Evolutionary conservation across 2,113 vertebrate genomes (phyloP), one percentile per base, ranked within the genome.

Genomic region (Microcebus lehilahytsara): DNA sequence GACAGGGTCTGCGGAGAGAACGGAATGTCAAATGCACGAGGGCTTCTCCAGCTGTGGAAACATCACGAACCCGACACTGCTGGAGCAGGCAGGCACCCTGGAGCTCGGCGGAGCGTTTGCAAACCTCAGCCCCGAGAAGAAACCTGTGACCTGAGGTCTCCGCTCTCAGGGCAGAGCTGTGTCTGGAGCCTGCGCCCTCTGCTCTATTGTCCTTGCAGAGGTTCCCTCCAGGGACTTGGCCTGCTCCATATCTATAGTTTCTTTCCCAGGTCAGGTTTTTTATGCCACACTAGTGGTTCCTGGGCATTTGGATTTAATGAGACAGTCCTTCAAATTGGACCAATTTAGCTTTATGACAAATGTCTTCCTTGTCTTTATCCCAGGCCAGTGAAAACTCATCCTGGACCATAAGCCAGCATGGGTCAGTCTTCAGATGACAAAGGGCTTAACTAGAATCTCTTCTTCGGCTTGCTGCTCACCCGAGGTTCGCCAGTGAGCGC

Each of bases 1-100:
- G 99, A 97, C 0, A 97, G 97, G 22, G 98, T 98, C 99, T 99
- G 97, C 51, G 97, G 98, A n/a, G 79, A 94, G 94, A 98, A 96
- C 10, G 2, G 78, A 78, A 88, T n/a, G 40, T 60, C 37, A 84
- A 32, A 13, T 30, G 51, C 2, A 0, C 22, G 25, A 75, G 34
- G 34, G 49, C 10, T 58, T 56, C 5, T n/a, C 17, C 60, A 13
- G 13, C 7, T 8, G 4, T 1, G 1, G 46, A 72, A 87, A 56
- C 81, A 9, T 32, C 32, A n/a, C 0, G 1, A 13, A n/a, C 22
- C 2, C 32, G 46, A 74, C 8, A 53, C 34, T 12, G 34, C 23
- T 13, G 22, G 23, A 56, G 42, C 4, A 10, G 27, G 7, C 20
- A 71, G 22, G 16, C 53, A 11, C 14, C 1, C 1, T 30, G 19